These are phyloP conservation scores for Cardiocondyla obscurior DNA, from an alignment of 1,140 invertebrate genomes.

Conservation along the genomic window DNA sequence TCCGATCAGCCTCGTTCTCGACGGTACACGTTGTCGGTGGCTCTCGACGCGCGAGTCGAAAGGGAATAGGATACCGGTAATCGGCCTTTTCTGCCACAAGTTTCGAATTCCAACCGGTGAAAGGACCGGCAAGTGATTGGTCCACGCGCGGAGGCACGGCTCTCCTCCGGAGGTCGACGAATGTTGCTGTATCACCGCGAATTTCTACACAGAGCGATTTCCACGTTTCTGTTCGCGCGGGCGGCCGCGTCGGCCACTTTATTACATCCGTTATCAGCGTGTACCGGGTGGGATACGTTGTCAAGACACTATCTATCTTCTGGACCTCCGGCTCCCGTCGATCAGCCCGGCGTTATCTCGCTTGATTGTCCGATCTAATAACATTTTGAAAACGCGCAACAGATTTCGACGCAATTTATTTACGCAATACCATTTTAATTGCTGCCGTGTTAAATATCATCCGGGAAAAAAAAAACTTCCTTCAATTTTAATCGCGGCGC, in stretches of 20 bases:
- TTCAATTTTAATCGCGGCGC: not conserved
- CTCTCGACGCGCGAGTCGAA: not conserved
- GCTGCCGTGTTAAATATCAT: not conserved
- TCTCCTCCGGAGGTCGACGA: slow-evolving; percentile 1
- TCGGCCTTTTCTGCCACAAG: slow-evolving; percentile 59
- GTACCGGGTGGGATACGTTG: not conserved
- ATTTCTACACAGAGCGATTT: no score
- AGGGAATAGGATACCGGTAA: slow-evolving; percentile 57
- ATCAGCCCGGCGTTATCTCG: not conserved
- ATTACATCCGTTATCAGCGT: slow-evolving; percentile 55
- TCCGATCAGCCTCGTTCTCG: not conserved
- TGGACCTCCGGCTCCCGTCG: not conserved
- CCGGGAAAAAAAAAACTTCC: not conserved
- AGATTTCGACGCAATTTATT: not conserved
- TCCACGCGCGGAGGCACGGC: slow-evolving; percentile 32
- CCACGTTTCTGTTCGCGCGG: not conserved
- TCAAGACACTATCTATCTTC: slow-evolving; percentile 18
- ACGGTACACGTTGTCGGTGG: not conserved
- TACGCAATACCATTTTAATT: not conserved
- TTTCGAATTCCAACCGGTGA: slow-evolving; percentile 73
- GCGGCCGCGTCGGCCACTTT: slow-evolving; percentile 12
- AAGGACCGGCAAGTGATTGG: slow-evolving; percentile 70
- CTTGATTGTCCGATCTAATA: slow-evolving; percentile 6
- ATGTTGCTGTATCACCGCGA: slow-evolving; percentile 5
- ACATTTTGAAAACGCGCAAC: no score